Conservation (phyloP, 2,888 invertebrate species). For the Acanthopleura granulata region DNA sequence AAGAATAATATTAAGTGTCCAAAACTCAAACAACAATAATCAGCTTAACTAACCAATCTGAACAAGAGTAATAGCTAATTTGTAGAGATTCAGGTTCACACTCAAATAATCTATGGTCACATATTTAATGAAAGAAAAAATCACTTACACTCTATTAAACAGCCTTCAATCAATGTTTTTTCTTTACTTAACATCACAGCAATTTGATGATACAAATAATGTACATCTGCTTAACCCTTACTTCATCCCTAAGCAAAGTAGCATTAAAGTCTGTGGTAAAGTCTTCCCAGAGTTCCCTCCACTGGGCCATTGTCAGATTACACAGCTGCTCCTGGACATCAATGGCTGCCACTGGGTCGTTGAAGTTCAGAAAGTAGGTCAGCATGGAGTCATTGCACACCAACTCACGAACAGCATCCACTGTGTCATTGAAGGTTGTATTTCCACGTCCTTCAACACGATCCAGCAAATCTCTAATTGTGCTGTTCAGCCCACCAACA, state of each 20-base stretch:
- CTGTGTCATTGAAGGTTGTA: neutral
- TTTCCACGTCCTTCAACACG: neutral
- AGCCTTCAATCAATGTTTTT: no score
- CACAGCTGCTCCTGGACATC: slow-evolving; percentile 44
- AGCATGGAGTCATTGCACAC: slow-evolving; percentile 31
- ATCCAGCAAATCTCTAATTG: neutral
- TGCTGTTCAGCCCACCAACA: neutral
- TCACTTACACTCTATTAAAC: no score
- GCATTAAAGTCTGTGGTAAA: slow-evolving; percentile 32
- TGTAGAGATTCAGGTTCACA: no score
- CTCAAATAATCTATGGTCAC: no score
- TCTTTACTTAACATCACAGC: no score
- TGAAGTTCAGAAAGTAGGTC: slow-evolving; percentile 32
- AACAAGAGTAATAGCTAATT: no score
- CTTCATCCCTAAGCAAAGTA: slow-evolving; percentile 33
- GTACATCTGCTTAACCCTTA: slow-evolving; percentile 22
- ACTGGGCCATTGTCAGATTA: slow-evolving; percentile 35
- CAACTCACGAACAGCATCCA: slow-evolving; percentile 25
- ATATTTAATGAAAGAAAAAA: no score
- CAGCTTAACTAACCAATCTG: no score
- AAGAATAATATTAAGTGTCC: neutral
- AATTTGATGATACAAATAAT: no score
- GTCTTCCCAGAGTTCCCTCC: slow-evolving; percentile 34
- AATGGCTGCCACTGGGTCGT: slow-evolving; percentile 34
- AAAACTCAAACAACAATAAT: no score